Evolutionary conservation across 2,797 vertebrate species (phyloP), one percentile per base, ranked within the genome.

Genomic region (Microtus obscurus): DNA sequence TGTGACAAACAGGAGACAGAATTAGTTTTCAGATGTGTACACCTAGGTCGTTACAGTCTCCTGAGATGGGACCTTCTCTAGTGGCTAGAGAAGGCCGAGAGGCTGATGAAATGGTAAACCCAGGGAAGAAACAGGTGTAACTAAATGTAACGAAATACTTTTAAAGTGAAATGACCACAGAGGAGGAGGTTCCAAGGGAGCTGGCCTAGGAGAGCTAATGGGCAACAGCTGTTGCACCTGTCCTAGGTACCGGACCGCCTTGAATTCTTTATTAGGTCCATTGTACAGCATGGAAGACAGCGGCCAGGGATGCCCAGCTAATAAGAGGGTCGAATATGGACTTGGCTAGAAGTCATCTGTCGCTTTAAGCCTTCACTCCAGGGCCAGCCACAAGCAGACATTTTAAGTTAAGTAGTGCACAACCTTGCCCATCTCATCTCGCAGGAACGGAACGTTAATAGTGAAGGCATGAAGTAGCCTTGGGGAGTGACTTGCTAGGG

Each of bases 121-220:
- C 5, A 9, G 56, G 78, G 19, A 43, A 95, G 69, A 88, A 94
- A 40, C 48, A 92, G 71, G 45, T 87, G 27, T 31, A 86, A 92
- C 19, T 31, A 69, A 56, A 79, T 21, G 40, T 67, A 67, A n/a
- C 10, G 19, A 76, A 82, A 27, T 56, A 23, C 34, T 81, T 85
- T 78, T 31, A 31, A 81, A 86, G 27, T 77, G 34, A 93, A 76
- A 59, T 27, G 45, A 48, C 25, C 17, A 25, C 31, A 7, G 61
- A 73, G 29, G 6, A 11, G 23, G 13, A 29, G 74, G 45, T 77
- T 73, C 61, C 71, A 61, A 82, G 59, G 7, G 53, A 91, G 83
- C 0, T 37, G 79, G 81, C 37, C 25, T 6, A 34, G 43, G 76
- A 53, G 82, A 56, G 71, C 63, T n/a, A 34, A 74, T 27, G 67